These are phyloP conservation scores for Siniperca scherzeri DNA, from an alignment of 2,797 vertebrate genomes.

Conservation along the genomic window DNA sequence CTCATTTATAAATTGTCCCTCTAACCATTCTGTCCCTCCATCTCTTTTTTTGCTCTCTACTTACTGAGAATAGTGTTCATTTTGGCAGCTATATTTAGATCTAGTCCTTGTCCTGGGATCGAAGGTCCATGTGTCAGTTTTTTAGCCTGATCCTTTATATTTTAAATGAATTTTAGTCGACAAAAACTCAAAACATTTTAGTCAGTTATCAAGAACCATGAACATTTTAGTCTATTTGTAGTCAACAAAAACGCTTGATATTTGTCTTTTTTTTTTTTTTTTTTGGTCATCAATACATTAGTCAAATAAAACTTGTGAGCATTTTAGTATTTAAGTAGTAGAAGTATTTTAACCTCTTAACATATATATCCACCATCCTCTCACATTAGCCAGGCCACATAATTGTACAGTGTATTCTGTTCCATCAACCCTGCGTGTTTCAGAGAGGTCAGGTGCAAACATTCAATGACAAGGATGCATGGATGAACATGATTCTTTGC, in stretches of 20 bases:
- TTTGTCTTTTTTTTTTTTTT: not conserved
- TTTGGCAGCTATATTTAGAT: slow-evolving; percentile 34
- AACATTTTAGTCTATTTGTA: not conserved
- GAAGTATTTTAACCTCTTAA: not conserved
- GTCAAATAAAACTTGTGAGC: not conserved
- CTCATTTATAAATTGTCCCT: not conserved
- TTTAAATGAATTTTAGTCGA: not conserved
- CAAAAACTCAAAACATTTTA: not conserved
- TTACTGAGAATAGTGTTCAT: slow-evolving; percentile 5
- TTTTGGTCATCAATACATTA: not conserved
- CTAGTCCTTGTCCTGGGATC: not conserved
- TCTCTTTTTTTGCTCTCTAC: slow-evolving; percentile 11
- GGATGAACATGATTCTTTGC: not conserved
- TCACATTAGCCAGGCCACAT: not conserved
- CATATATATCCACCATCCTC: too few species aligned
- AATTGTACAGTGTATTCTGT: not conserved
- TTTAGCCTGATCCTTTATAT: not conserved
- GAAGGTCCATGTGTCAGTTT: not conserved
- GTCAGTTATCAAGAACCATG: too few species aligned
- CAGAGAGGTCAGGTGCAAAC: not conserved
- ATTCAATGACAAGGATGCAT: not conserved
- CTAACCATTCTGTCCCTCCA: not conserved
- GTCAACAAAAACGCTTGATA: not conserved
- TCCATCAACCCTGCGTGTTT: not conserved
- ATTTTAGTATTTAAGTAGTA: slow-evolving; percentile 2